A percentile compares a stretch with the other conserved stretches of the same genome.
These are phyloP conservation scores for Trichacis sp. DNA, from an alignment of 2,888 invertebrate species.

Conservation along the genomic window DNA sequence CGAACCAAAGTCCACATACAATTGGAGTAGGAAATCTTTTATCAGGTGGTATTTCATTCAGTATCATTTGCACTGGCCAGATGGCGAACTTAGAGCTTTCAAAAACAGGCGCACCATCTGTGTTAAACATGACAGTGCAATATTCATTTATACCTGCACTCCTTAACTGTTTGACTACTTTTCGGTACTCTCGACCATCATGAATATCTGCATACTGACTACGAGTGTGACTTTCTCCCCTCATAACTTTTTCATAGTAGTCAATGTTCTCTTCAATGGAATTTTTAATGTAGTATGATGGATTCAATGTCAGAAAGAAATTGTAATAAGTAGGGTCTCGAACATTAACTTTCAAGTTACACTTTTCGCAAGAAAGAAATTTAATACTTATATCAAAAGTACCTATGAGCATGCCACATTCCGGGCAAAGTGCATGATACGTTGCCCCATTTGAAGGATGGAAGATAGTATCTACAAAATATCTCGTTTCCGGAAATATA, in stretches of 20 bases:
- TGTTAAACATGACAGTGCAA: slow-evolving; percentile 32
- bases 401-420: too few relatives aligned
- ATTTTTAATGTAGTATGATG: slow-evolving; percentile 8
- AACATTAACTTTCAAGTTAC: too few relatives aligned
- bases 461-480: slow-evolving; percentile 13
- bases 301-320: slow-evolving; percentile 20
- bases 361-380: slow-evolving; percentile 6
- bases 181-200: slow-evolving; percentile 26
- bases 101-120: slow-evolving; percentile 32
- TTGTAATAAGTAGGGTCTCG: not conserved
- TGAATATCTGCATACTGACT: slow-evolving; percentile 17
- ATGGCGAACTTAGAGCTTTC: slow-evolving; percentile 28
- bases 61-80: slow-evolving; percentile 35
- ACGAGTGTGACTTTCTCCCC: slow-evolving; percentile 10
- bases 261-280: slow-evolving; percentile 5
- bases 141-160: slow-evolving; percentile 12
- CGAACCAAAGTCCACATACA: slow-evolving; percentile 27
- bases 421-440: slow-evolving; percentile 19
- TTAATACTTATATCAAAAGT: too few relatives aligned
- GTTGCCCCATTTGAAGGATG: slow-evolving; percentile 4
- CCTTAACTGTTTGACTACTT: slow-evolving; percentile 9
- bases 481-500: too few relatives aligned
- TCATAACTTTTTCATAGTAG: slow-evolving; percentile 13
- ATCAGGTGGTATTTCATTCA: slow-evolving; percentile 33
- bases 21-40: slow-evolving; percentile 16